phyloP scores from a whole-genome alignment of 2,113 vertebrate species.

The Sterrhoptilus dennistouni region DNA sequence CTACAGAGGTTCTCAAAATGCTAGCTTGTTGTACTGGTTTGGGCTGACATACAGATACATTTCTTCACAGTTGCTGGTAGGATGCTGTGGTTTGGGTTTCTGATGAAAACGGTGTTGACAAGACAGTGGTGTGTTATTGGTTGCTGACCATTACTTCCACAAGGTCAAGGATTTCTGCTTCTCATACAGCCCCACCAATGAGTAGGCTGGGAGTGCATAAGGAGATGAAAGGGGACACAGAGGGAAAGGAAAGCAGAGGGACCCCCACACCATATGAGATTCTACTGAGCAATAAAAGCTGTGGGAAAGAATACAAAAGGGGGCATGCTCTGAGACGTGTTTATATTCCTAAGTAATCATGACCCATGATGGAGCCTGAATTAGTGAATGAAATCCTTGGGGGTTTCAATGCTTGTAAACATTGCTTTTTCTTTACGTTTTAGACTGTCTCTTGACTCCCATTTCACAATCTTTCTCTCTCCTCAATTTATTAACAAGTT shows the following conservation, averaged over 20 bases:
- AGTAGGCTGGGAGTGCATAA: neutral
- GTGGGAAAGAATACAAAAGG: neutral
- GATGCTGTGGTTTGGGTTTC: neutral
- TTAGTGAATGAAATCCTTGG: neutral
- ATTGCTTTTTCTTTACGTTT: neutral
- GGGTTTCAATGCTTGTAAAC: neutral
- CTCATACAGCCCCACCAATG: neutral
- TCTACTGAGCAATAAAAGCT: neutral
- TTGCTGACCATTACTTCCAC: neutral
- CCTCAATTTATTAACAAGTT: neutral
- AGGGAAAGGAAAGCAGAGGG: neutral
- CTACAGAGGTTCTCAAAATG: neutral
- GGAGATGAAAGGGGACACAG: neutral
- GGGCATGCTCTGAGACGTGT: accelerated
- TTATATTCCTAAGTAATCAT: neutral
- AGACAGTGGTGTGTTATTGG: accelerated
- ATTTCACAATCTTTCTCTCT: neutral
- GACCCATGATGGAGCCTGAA: accelerated
- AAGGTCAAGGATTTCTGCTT: neutral
- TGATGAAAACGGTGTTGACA: neutral
- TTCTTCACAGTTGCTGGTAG: neutral
- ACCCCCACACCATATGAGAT: neutral
- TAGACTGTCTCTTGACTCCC: neutral
- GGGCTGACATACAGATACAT: neutral
- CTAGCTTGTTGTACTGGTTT: neutral